Evolutionary conservation across 2,888 invertebrate species (phyloP), one percentile per base, ranked within the genome.

Genomic region (Athripsodes cinereus): DNA sequence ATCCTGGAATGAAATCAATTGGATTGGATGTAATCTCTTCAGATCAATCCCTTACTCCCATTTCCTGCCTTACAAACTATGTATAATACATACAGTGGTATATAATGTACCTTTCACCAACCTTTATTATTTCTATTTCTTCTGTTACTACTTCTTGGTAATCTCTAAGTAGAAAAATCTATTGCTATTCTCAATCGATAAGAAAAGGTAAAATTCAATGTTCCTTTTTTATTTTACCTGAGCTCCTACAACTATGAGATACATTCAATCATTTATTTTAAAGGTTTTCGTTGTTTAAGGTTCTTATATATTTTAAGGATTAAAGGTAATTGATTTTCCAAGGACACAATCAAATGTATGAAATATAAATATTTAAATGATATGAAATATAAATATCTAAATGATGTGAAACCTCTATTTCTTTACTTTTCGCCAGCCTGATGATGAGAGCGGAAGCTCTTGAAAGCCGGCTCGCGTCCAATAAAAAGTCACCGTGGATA

Each of bases 141-240:
- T 8, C 16, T 40, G 16, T 40, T 40, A n/a, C 26, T 3, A 10
- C 40, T 21, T 22, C 48, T 22, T 40, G 20, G 57, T 53, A 58
- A 58, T 53, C 57, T 58, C 57, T 53, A 49, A 58, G 53, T 47
- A 54, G 53, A 26, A 44, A 58, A 58, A 58, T 58, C 58, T 58
- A 58, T 58, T 58, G 53, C 54, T 54, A 44, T 22, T 51, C 50
- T 26, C 58, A 50, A 51, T 50, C 58, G 58, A 26, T 49, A 40
- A 40, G 40, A 40, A 16, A 40, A 40, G 26, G 16, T 16, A 13
- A 40, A n/a, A 8, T 40, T 40, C 8, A 40, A 40, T 8, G 13
- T 8, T 13, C 40, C n/a, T 40, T 3, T 40, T 16, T 40, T 40
- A 8, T 13, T 13, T 40, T 11, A 8, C 3, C 40, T 40, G 40